These are phyloP conservation scores for Sitta europaea DNA, from an alignment of 2,113 vertebrate genomes.

Conservation along the genomic window DNA sequence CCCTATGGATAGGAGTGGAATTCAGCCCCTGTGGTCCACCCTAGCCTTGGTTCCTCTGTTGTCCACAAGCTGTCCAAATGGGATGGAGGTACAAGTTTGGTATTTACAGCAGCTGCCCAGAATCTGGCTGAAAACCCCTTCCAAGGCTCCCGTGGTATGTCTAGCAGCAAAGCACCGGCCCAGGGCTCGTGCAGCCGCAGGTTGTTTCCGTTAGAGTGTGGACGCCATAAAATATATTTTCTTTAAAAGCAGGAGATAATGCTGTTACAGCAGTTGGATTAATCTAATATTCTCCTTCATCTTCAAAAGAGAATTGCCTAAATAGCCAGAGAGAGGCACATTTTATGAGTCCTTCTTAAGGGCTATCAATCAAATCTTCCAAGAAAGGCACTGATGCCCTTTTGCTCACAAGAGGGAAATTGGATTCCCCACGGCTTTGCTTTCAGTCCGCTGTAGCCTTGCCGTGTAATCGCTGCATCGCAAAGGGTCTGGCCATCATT, in stretches of 20 bases:
- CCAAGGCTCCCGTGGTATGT: background rate
- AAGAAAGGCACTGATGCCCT: constrained; percentile 8
- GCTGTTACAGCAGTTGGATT: constrained; percentile 31
- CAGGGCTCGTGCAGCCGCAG: background rate
- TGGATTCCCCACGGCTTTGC: constrained; percentile 20
- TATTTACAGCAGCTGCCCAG: background rate
- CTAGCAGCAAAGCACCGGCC: background rate
- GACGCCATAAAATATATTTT: background rate
- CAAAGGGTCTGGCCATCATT: background rate
- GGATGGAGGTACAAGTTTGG: background rate
- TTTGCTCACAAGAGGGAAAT: constrained; percentile 21
- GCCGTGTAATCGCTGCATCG: background rate
- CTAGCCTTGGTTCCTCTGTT: background rate
- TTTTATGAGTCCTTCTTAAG: constrained; percentile 22
- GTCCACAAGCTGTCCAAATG: background rate
- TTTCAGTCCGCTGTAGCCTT: background rate
- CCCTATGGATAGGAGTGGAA: background rate
- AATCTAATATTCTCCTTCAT: constrained; percentile 54
- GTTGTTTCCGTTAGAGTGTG: background rate
- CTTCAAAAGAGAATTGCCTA: constrained; percentile 47
- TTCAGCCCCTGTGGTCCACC: rapidly evolving
- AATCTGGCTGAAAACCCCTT: background rate
- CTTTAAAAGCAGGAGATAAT: constrained; percentile 40
- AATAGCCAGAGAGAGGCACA: constrained; percentile 28
- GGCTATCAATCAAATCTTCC: constrained; percentile 29